Evolutionary conservation across 2,797 vertebrate genomes (phyloP).

Genomic region (Sparus aurata): DNA sequence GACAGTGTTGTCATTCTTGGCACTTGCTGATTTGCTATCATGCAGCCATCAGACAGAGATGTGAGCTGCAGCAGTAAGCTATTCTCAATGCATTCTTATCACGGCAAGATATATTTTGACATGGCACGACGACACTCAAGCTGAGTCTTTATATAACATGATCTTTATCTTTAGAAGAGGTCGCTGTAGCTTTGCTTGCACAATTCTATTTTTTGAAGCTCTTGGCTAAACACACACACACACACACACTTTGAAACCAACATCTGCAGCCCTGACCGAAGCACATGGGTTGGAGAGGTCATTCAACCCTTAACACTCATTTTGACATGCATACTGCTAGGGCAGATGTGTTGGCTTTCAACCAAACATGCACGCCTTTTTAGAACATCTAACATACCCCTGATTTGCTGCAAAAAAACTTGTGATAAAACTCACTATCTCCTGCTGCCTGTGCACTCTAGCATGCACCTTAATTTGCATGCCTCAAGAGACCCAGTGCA

Average conservation of each 20-base stretch:
- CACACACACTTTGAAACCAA: conserved; percentile 17
- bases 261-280: conserved; percentile 55
- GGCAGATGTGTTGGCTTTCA: background rate
- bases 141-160: conserved; percentile 1
- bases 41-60: background rate
- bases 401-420: background rate
- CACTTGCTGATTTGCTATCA: background rate
- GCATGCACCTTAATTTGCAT: conserved; percentile 56
- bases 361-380: background rate
- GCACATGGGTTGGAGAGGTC: conserved; percentile 43
- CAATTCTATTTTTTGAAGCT: conserved; percentile 21
- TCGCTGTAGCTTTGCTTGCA: conserved; percentile 3
- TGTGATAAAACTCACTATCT: conserved; percentile 1
- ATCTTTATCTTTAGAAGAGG: conserved; percentile 32
- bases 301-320: conserved; percentile 23
- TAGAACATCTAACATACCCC: background rate
- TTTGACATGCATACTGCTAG: conserved; percentile 10
- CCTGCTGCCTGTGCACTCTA: conserved; percentile 19
- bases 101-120: conserved; percentile 23
- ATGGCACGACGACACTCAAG: conserved; percentile 8
- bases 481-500: conserved; percentile 37
- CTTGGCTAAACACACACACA: conserved; percentile 1
- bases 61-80: background rate
- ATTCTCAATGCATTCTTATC: background rate
- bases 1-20: background rate